A percentile compares a stretch with the other conserved stretches of the same genome.
These are phyloP conservation scores for Oostethus manadensis DNA, from an alignment of 2,113 vertebrate species.

Conservation along the genomic window DNA sequence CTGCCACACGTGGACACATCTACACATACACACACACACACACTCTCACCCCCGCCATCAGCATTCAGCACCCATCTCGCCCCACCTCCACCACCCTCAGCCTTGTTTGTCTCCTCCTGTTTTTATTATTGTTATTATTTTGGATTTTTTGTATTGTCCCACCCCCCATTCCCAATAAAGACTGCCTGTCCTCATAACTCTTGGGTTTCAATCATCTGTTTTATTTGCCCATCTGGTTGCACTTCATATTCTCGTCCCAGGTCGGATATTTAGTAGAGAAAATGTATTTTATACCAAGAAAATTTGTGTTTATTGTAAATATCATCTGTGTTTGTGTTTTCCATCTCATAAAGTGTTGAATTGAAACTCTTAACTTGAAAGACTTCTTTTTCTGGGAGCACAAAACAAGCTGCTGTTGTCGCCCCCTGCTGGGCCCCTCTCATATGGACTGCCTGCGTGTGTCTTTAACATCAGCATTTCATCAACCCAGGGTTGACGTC, in stretches of 20 bases:
- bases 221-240: not conserved
- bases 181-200: constrained; percentile 77
- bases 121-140: constrained; percentile 78
- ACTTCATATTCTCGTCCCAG: constrained; percentile 44
- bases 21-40: constrained; percentile 32
- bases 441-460: not conserved
- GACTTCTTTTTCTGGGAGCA: not conserved
- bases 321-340: constrained; percentile 16
- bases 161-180: constrained; percentile 76
- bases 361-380: too few relatives aligned
- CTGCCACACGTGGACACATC: constrained; percentile 63
- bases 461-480: too few relatives aligned
- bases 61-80: constrained; percentile 34
- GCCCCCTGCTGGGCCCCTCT: not conserved
- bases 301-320: constrained; percentile 63
- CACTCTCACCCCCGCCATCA: constrained; percentile 19
- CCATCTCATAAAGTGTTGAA: too few relatives aligned
- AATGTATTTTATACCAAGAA: constrained; percentile 66
- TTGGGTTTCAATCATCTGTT: constrained; percentile 77
- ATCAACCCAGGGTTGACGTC: not conserved
- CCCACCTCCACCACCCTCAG: constrained; percentile 72
- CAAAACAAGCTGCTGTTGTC: not conserved
- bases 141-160: constrained; percentile 75
- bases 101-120: constrained; percentile 64
- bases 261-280: constrained; percentile 56